Conservation (phyloP, 2,888 invertebrate genomes). For the Silvanus unidentatus region DNA sequence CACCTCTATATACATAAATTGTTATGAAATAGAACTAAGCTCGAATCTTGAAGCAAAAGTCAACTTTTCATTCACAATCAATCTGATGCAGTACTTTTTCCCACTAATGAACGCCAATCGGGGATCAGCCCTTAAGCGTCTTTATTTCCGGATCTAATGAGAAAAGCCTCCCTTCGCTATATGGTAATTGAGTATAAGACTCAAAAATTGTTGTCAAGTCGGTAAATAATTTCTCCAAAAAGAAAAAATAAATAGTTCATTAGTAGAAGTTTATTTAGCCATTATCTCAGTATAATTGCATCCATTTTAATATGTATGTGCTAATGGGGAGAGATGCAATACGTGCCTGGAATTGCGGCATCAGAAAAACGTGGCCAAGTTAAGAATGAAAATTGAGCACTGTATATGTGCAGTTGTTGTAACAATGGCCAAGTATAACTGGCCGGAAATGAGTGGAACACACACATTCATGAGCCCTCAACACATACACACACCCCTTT, state of each 20-base stretch:
- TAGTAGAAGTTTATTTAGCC: constrained; percentile 33
- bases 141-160: too few species aligned
- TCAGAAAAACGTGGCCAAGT: constrained; percentile 10
- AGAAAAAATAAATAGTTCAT: constrained; percentile 12
- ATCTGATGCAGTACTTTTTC: too few species aligned
- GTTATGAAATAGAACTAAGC: too few species aligned
- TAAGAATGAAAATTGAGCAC: constrained; percentile 28
- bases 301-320: constrained; percentile 37
- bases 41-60: too few species aligned
- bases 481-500: constrained; percentile 6
- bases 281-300: constrained; percentile 35
- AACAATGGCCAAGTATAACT: constrained; percentile 32
- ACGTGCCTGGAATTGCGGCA: constrained; percentile 35
- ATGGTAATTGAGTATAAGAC: too few species aligned
- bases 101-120: too few species aligned
- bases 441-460: constrained; percentile 39
- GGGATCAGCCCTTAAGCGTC: too few species aligned
- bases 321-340: constrained; percentile 33
- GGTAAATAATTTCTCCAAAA: too few species aligned
- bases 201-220: too few species aligned
- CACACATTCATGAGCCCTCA: constrained; percentile 22
- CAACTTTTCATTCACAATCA: too few species aligned
- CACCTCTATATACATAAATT: too few species aligned
- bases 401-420: constrained; percentile 15
- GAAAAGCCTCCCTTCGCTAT: too few species aligned